Percentiles rank a stretch among this genome's conserved stretches.
phyloP scores from a whole-genome alignment of 2,888 invertebrate species.

The Drosophila kanekoi region DNA sequence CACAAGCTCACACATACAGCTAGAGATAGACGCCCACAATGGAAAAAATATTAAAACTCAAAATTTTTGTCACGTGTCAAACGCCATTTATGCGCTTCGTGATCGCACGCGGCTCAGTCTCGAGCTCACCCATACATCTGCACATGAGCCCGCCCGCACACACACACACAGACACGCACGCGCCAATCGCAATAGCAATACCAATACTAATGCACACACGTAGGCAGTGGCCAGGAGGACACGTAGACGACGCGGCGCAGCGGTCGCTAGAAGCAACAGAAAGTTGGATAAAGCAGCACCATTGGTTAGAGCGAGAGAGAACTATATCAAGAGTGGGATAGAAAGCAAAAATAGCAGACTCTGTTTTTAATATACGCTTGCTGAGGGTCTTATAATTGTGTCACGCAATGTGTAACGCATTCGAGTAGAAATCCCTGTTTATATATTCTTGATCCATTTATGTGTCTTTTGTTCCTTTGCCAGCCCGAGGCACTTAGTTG shows the following conservation, averaged over 20 bases:
- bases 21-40: slow-evolving; percentile 29
- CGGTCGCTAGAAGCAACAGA: slow-evolving; percentile 11
- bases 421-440: background rate
- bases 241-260: slow-evolving; percentile 24
- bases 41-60: slow-evolving; percentile 75
- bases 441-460: background rate
- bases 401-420: slow-evolving; percentile 13
- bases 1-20: background rate
- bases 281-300: slow-evolving; percentile 5
- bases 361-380: slow-evolving; percentile 1
- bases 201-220: slow-evolving; percentile 52
- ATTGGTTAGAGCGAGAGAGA: background rate
- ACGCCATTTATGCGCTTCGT: slow-evolving; percentile 79
- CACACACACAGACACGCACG: slow-evolving; percentile 5
- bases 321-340: background rate
- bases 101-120: slow-evolving; percentile 66
- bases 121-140: slow-evolving; percentile 21
- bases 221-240: slow-evolving; percentile 26
- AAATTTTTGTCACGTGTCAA: slow-evolving; percentile 80
- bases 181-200: slow-evolving; percentile 6
- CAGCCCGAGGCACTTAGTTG: no score
- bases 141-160: slow-evolving; percentile 14
- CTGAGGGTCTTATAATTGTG: slow-evolving; percentile 8
- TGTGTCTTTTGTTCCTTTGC: background rate
- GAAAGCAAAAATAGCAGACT: background rate